These are phyloP conservation scores for Desmodus rotundus DNA, from an alignment of 2,113 vertebrate species.

Conservation along the genomic window DNA sequence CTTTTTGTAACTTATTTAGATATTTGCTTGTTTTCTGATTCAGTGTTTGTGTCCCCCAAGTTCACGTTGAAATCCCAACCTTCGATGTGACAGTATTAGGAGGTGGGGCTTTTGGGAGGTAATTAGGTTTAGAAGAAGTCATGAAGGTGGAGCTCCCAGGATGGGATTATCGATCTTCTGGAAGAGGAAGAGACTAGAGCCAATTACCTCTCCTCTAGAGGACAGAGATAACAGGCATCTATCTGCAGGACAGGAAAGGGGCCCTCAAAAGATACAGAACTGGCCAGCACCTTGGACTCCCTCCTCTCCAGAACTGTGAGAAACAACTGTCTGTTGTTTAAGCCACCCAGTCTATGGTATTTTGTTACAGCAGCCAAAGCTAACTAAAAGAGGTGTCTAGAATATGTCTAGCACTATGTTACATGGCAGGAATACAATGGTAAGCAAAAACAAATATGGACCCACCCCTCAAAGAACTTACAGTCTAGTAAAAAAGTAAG, in stretches of 20 bases:
- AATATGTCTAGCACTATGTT: not conserved
- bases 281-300: not conserved
- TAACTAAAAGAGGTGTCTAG: not conserved
- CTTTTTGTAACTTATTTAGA: not conserved
- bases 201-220: not conserved
- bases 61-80: not conserved
- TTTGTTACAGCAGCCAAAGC: not conserved
- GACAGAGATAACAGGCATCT: not conserved
- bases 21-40: not conserved
- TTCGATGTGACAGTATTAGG: not conserved
- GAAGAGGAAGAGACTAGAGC: not conserved
- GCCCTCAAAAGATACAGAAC: not conserved
- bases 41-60: not conserved
- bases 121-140: not conserved
- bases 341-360: not conserved
- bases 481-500: not conserved
- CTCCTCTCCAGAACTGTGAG: not conserved
- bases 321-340: not conserved
- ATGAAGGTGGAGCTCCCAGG: not conserved
- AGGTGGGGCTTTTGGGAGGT: no score
- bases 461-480: not conserved
- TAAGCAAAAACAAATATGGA: not conserved
- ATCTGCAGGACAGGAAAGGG: not conserved
- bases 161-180: not conserved
- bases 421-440: not conserved